Evolutionary conservation across 2,113 vertebrate genomes (phyloP), one percentile per base, ranked within the genome.

Genomic region (Chauna torquata): DNA sequence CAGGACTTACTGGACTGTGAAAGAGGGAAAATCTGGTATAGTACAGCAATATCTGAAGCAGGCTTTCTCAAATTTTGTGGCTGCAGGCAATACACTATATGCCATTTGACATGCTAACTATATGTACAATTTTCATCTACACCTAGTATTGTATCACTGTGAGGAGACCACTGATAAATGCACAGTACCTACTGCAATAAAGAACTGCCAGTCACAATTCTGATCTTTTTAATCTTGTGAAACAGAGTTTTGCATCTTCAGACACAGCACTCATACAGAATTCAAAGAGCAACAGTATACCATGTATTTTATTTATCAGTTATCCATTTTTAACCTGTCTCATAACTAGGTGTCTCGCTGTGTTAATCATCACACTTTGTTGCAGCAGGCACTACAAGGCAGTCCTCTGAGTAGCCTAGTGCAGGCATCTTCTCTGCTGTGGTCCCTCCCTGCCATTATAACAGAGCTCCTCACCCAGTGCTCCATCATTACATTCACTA

Each of bases 91-190:
- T 3, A 66, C 14, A 45, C 25, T 64, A 19, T 0, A 0, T 23
- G 38, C 22, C 34, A 77, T 57, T 86, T 47, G 20, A 86, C 0
- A 0, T 36, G 25, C 19, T 65, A 85, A 55, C 2, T 47, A 2
- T 14, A n/a, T 2, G 3, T 72, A 9, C 22, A 57, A 52, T 44
- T 83, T 74, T 72, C 49, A 69, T 68, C 36, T 77, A 6, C 16
- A 81, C 40, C 70, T 66, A 49, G 23, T 27, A 34, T 4, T 55
- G 8, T 40, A 47, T 23, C 30, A 72, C 34, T 17, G 17, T 20
- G 40, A 93, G 16, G 2, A 86, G 85, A 79, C 22, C 27, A 55
- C 27, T 27, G 52, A 40, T 25, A 79, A 59, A 74, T 9, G 34
- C 12, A 59, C 2, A 44, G 17, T 47, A 61, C 19, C 17, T 80